Evolutionary conservation across 2,113 vertebrate species (phyloP), one percentile per base, ranked within the genome.

Genomic region (Pelmatolapia mariae): DNA sequence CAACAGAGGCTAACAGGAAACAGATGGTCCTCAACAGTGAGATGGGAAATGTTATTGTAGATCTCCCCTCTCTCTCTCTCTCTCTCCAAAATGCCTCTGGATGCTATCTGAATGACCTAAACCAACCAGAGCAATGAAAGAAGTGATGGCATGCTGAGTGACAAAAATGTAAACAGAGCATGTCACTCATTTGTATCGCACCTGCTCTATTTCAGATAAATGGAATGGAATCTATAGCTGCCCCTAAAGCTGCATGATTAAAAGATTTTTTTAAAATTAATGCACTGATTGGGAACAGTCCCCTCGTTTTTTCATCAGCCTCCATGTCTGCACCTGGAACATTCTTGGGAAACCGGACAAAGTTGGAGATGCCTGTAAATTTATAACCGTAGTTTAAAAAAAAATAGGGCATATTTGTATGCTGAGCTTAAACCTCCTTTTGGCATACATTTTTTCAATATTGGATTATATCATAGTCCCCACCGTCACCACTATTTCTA

Each of bases 21-120:
- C 92, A 95, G 86, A 94, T 89, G 89, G 88, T 38, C 4, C 18
- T 83, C 33, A 76, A 47, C n/a, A 45, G 45, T 79, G 66, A 63
- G 71, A 73, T 80, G 29, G 63, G 71, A 87, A 82, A 88, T 40
- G 61, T 85, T 80, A 73, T 52, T 71, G 82, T n/a, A 22, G 53
- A 61, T 11, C 61, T 1, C 0, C 73, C 59, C 80, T 85, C 53
- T 73, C 11, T 82, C 26, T 5, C 47, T 52, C 19, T 38, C 10
- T 13, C 7, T 40, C 18, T 36, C 19, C 26, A 78, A 31, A 78
- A 31, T 78, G 73, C 2, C 26, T n/a, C 45, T 50, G 73, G 45
- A 78, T 78, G 73, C 45, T 78, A 52, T 33, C 26, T 31, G 29
- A 78, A 6, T n/a, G 73, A 50, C 6, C 71, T 5, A 29, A 78